Base-by-base conservation (phyloP, 1,140 invertebrate species). In the Procambarus clarkii region DNA sequence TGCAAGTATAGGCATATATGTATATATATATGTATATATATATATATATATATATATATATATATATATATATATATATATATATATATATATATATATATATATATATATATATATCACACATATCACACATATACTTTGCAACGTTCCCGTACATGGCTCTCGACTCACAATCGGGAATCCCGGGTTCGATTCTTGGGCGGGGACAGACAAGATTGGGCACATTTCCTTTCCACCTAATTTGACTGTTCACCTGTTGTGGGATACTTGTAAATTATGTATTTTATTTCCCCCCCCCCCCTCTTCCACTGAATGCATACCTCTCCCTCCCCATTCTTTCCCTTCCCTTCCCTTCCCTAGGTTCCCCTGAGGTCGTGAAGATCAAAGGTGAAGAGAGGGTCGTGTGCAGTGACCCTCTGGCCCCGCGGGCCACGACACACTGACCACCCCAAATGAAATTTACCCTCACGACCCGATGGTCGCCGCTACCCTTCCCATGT, bases 51-150 rank as follows among this genome's bases (percentile, higher is more conserved):
- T n/a, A n/a, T n/a, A n/a, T n/a, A n/a, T n/a, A n/a, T n/a, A n/a
- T n/a, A n/a, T n/a, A n/a, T n/a, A n/a, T n/a, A n/a, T n/a, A n/a
- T n/a, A n/a, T n/a, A n/a, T n/a, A n/a, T n/a, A n/a, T n/a, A n/a
- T n/a, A n/a, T n/a, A n/a, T n/a, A n/a, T n/a, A 81, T 48, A 50
- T 48, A 50, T 48, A 81, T 48, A 50, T 50, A 81, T 81, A 54
- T 81, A 81, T 50, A 54, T 50, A 81, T 81, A 81, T 81, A 58
- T 58, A 81, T 50, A 21, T 81, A 81, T 81, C n/a, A 46, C 46
- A 46, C n/a, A n/a, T 80, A 46, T 80, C 46, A 48, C 46, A 48
- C 0, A 46, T 80, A 48, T 34, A 34, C 34, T 34, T 34, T 34
- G 34, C 34, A 34, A 34, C 34, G 1, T 34, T 34, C 1, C 34